Base-by-base conservation (phyloP, 2,888 invertebrate genomes). In the Thereva nobilitata region DNA sequence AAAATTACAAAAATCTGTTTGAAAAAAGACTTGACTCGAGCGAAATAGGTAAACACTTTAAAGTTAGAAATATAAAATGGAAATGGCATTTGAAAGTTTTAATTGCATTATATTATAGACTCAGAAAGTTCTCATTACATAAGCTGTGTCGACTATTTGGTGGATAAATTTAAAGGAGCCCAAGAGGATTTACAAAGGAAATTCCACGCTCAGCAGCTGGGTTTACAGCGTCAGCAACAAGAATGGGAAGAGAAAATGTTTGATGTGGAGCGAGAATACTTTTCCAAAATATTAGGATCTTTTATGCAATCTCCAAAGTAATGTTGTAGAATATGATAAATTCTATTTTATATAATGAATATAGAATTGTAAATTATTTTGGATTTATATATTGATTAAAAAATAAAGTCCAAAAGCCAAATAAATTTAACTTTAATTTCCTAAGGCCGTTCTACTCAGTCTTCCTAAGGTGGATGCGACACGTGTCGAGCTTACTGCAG, bases 221-320 rank as follows among this genome's bases (percentile, higher is more conserved):
- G 44, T 57, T 23, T 66, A 7, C 57, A 59, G 10, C 59, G 45
- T 37, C 66, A 66, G 10, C 66, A 66, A 41, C 66, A 66, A 40
- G 66, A 66, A 52, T 66, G 66, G 66, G 66, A 66, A 35, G 66
- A 66, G 44, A 59, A 52, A 44, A 66, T 59, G 44, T 40, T 66
- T 23, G 59, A 66, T 37, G 59, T 53, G 23, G 66, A 66, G 23
- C 57, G 66, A 12, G 66, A 66, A 66, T 66, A 45, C 38, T 59
- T 66, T 53, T 12, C 45, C 23, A 66, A 66, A 53, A 47, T 66
- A 4, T 44, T 66, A 5, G 41, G 55, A 55, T 45, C 54, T 6
- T 23, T 23, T 23, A 23, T 23, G 23, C 23, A 23, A 23, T 23
- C 23, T 23, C 23, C 23, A 23, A 23, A 23, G 23, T 23, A 23